Evolutionary conservation across 1,140 invertebrate species (phyloP).

Genomic region (Cydia pomonella): DNA sequence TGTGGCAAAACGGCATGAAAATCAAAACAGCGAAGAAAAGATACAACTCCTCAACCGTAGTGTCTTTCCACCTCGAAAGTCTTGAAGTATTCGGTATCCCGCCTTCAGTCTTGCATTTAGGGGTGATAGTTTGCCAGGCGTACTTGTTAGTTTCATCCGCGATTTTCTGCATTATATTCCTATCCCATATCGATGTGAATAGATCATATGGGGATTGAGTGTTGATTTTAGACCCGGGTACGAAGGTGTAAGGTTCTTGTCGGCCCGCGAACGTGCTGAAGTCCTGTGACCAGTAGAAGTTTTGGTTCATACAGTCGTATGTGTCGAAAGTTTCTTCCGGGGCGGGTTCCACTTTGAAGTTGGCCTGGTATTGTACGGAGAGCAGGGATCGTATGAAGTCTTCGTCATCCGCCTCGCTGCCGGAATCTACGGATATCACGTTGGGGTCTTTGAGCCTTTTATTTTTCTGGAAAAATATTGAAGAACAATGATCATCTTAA

Average conservation of each 20-base stretch:
- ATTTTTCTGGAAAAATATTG: not conserved
- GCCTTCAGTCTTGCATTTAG: slow-evolving; percentile 26
- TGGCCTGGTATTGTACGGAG: slow-evolving; percentile 13
- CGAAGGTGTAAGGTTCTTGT: slow-evolving; percentile 2
- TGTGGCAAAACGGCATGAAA: slow-evolving; percentile 23
- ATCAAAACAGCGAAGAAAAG: slow-evolving; percentile 22
- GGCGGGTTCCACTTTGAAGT: not conserved
- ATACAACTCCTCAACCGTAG: slow-evolving; percentile 18
- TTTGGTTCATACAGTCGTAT: slow-evolving; percentile 19
- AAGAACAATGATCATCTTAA: not conserved
- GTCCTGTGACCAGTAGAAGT: slow-evolving; percentile 19
- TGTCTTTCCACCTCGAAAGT: slow-evolving; percentile 2
- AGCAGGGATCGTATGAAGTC: slow-evolving; percentile 20
- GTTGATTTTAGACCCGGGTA: not conserved
- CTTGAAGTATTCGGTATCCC: slow-evolving; percentile 14
- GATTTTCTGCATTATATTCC: slow-evolving; percentile 22
- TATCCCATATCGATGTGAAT: slow-evolving; percentile 12
- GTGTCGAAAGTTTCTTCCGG: slow-evolving; percentile 11
- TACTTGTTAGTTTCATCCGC: slow-evolving; percentile 26
- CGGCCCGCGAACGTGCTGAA: not conserved
- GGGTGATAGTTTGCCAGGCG: slow-evolving; percentile 19
- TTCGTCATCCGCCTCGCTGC: slow-evolving; percentile 23
- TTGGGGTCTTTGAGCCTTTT: slow-evolving; percentile 3
- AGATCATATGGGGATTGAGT: slow-evolving; percentile 6
- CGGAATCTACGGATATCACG: slow-evolving; percentile 10